Evolutionary conservation across 1,140 invertebrate species (phyloP).

Genomic region (Chionoecetes opilio): DNA sequence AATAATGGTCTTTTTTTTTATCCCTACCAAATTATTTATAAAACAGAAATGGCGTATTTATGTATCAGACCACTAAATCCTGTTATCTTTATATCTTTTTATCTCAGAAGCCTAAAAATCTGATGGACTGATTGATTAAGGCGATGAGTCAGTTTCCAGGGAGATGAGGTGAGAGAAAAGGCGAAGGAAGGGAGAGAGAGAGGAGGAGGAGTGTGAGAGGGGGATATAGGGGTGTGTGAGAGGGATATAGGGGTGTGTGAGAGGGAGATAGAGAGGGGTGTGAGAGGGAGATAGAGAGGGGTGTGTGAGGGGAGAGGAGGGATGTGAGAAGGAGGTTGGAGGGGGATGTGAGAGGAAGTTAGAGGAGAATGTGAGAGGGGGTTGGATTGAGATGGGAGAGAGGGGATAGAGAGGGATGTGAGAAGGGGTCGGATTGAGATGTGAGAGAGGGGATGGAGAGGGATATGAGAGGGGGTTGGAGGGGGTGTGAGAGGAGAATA

Average conservation of each 20-base stretch:
- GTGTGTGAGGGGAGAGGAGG: not conserved
- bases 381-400: no score
- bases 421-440: not conserved
- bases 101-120: not conserved
- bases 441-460: not conserved
- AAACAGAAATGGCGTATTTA: not conserved
- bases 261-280: not conserved
- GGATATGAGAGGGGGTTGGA: not conserved
- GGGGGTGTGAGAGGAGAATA: no score
- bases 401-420: not conserved
- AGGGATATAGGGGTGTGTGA: not conserved
- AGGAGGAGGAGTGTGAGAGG: not conserved
- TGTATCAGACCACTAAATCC: not conserved
- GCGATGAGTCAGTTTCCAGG: no score
- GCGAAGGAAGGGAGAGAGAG: not conserved
- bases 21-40: no score
- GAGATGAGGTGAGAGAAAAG: no score
- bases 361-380: not conserved
- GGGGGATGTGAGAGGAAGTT: not conserved
- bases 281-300: not conserved
- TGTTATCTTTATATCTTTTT: not conserved
- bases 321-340: not conserved
- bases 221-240: not conserved
- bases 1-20: no score
- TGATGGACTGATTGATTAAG: no score